Base-by-base conservation (phyloP, 1,140 invertebrate genomes). In the Drosophila kurseongensis region DNA sequence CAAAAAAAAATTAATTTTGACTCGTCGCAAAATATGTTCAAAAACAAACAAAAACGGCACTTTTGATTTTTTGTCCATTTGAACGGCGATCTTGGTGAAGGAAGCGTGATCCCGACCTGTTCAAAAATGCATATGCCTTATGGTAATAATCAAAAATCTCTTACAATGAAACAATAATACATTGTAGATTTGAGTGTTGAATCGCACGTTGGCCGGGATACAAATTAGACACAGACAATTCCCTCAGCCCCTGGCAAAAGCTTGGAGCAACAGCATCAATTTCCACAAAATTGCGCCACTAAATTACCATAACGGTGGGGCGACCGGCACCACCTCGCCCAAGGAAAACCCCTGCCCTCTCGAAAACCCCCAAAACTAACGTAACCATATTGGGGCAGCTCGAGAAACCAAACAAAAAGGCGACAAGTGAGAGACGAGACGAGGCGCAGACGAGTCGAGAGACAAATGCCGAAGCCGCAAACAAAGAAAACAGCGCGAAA, bases 261-360 rank as follows among this genome's bases (percentile, higher is more conserved):
- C 51, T 48, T 54, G 16, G 57, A 72, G 75, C 56, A 66, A 65
- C 57, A 79, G 82, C 83, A 89, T 89, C 84, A 88, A 84, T 89
- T 89, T 80, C 60, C 72, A 41, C 79, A 80, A 89, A 89, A 88
- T 89, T 88, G 63, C 84, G 51, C 67, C 65, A 83, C 76, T 89
- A 89, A 89, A 88, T 88, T 88, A 88, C 83, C 84, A 88, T 88
- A 88, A 80, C 76, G 44, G 48, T 48, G 40, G 35, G 50, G 59
- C 12, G 29, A 40, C 41, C 32, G 50, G 18, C 14, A 14, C 16
- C 27, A 23, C 40, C 40, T 47, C 59, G 41, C n/a, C 50, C 27
- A 65, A 32, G 35, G 23, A 38, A 10, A 35, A 5, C n/a, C 29
- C 18, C 57, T 56, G 13, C 5, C 29, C 12, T 18, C 14, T 32